Evolutionary conservation across 2,113 vertebrate genomes (phyloP).

Genomic region (Myotis yumanensis): DNA sequence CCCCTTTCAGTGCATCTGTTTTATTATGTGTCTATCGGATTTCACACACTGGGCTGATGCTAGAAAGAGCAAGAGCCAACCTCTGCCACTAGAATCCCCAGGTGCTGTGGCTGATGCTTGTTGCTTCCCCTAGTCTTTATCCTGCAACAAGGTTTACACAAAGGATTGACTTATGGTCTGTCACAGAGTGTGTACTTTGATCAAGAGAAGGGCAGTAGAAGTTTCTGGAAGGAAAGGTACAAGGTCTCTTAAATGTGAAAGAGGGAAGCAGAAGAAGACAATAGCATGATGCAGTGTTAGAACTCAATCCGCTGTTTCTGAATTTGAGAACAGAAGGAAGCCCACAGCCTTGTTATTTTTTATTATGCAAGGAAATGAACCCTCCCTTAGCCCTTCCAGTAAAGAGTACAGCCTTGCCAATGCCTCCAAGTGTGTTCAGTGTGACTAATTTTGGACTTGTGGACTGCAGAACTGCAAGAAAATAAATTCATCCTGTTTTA

Average conservation of each 20-base stretch:
- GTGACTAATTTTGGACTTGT: neutral
- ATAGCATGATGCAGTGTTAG: neutral
- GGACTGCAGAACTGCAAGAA: neutral
- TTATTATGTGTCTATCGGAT: neutral
- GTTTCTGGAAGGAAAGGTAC: neutral
- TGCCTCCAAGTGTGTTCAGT: neutral
- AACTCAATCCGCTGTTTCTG: neutral
- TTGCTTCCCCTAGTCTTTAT: neutral
- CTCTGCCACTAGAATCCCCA: neutral
- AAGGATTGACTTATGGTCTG: neutral
- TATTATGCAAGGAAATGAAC: neutral
- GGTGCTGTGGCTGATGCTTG: neutral
- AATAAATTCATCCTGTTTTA: neutral
- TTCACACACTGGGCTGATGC: neutral
- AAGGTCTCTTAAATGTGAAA: neutral
- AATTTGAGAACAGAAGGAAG: neutral
- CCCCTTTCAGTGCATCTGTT: neutral
- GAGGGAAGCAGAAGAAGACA: neutral
- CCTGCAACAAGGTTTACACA: neutral
- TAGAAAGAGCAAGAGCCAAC: neutral
- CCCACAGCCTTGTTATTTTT: no score
- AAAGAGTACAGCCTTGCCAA: neutral
- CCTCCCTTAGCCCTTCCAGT: no score
- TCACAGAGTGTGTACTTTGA: neutral
- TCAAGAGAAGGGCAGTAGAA: neutral